Evolutionary conservation across 1,140 invertebrate species (phyloP), one percentile per base, ranked within the genome.

Genomic region (Pentalonia nigronervosa): DNA sequence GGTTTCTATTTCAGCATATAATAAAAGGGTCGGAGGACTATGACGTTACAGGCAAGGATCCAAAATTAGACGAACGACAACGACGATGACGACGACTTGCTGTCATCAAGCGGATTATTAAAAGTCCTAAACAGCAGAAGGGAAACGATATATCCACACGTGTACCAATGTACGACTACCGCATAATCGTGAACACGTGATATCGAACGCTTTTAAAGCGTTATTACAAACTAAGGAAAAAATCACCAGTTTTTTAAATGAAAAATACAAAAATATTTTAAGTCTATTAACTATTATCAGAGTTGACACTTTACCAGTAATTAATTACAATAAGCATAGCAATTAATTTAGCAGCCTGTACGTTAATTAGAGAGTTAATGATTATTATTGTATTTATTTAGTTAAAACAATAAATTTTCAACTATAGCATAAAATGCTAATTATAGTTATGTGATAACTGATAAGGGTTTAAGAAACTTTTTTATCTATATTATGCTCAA

Each of bases 51-150:
- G 50, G 47, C 91, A 53, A 45, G 21, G 36, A 84, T 93, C 91
- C 91, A 93, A 93, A 93, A 86, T 93, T 93, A 93, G 91, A 93
- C 91, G 41, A 45, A 83, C 90, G 50, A 53, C 50, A 53, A 53
- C 50, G 76, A 81, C 60, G 53, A 41, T n/a, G 60, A 83, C 60
- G 91, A 90, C 89, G 89, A 90, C 89, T 90, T 45, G 91, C 91
- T 93, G 91, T 93, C 91, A 84, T 83, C 91, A 84, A 93, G 91
- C 91, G 91, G 91, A 93, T 93, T 93, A 93, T 93, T 93, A 93
- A 93, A 93, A 93, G 67, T 83, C 91, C 91, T 93, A 93, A 93
- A 93, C 91, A 93, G 91, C 91, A 84, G 34, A 84, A 93, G 81
- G 89, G 89, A 90, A 90, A 90, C 53, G 53, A 90, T 90, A 67